These are phyloP conservation scores for Aleiodes alternator DNA, from an alignment of 2,888 invertebrate species.

Conservation along the genomic window DNA sequence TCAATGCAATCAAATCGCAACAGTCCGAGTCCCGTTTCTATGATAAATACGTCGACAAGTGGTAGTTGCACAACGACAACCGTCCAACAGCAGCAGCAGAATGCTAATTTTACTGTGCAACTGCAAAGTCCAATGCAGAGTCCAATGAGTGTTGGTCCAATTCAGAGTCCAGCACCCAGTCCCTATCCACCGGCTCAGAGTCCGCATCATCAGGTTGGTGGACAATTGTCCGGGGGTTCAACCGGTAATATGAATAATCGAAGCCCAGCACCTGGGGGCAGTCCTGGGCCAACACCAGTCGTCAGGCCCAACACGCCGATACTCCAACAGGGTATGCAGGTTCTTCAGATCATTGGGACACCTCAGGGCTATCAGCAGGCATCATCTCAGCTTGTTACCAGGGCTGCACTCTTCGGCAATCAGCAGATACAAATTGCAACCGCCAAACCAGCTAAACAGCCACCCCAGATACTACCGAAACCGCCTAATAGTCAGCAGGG, in stretches of 20 bases:
- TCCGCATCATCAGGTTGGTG: conserved; percentile 69
- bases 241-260: conserved; percentile 66
- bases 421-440: conserved; percentile 74
- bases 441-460: conserved; percentile 75
- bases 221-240: conserved; percentile 31
- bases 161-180: conserved; percentile 73
- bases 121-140: conserved; percentile 74
- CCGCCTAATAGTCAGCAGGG: conserved; percentile 75
- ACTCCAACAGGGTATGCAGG: conserved; percentile 73
- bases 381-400: conserved; percentile 70
- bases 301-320: conserved; percentile 73
- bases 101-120: conserved; percentile 70
- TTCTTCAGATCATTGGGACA: conserved; percentile 73
- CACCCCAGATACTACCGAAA: conserved; percentile 81
- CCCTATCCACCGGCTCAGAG: conserved; percentile 74
- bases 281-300: conserved; percentile 71
- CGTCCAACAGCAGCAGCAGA: conserved; percentile 58
- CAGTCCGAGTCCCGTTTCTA: conserved; percentile 61
- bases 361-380: conserved; percentile 71
- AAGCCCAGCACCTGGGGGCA: conserved; percentile 73
- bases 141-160: conserved; percentile 72
- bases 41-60: conserved; percentile 21
- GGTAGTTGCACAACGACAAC: conserved; percentile 57
- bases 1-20: conserved; percentile 67
- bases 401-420: conserved; percentile 73